Evolutionary conservation across 2,113 vertebrate genomes (phyloP), one percentile per base, ranked within the genome.

Genomic region (Myotis lucifugus): DNA sequence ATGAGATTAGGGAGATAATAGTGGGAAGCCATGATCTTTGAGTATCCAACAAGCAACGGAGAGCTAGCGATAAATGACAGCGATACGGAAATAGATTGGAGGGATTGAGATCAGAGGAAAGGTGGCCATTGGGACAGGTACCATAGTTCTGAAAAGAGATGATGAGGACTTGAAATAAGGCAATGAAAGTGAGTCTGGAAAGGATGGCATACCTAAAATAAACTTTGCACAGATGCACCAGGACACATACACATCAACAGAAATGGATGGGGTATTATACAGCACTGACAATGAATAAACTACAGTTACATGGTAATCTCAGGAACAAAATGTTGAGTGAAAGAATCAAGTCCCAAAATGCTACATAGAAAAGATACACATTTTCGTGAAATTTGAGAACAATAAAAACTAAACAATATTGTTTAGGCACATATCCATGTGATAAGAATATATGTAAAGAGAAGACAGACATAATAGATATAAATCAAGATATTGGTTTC

Each of bases 381-480:
- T 37, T 82, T 79, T 77, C 74, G 29, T 69, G n/a, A 83, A 67
- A 85, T 89, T 91, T 93, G 25, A 69, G 92, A 94, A 56, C 73
- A 85, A 64, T 37, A 21, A 82, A 92, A 96, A 76, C 79, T 76
- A 92, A 92, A 72, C 32, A 84, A 70, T n/a, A 50, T 18, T 76
- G 42, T 84, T 92, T 87, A 76, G 54, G 17, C 5, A 83, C 78
- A 27, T 27, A 56, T 83, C 14, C 72, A 54, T 82, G 52, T 81
- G n/a, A 19, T 77, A 70, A 85, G 50, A 88, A 87, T 74, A 42
- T 89, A 78, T 54, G 25, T n/a, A 93, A 83, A 90, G 85, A 83
- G 37, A 29, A 14, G 29, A 85, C 52, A 25, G 27, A 76, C 88
- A 81, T 72, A 70, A 87, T 72, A 52, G 61, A 89, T 18, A 54